phyloP scores from a whole-genome alignment of 2,113 vertebrate species.

The Merops nubicus region DNA sequence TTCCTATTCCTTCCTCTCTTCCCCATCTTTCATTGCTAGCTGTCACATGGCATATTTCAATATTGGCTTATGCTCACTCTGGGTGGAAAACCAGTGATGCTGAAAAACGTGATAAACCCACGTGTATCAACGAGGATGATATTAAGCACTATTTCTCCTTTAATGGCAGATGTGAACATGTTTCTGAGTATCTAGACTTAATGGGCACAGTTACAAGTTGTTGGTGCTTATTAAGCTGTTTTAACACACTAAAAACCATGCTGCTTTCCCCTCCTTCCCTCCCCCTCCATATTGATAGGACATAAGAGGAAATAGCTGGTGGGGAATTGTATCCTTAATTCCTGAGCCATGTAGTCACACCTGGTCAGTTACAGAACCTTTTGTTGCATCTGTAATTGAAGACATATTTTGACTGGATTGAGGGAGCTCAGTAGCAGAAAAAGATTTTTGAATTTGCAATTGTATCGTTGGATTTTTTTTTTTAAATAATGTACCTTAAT shows the following conservation, averaged over 20 bases:
- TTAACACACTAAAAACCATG: background rate
- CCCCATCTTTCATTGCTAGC: background rate
- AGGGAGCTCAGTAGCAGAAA: constrained; percentile 1
- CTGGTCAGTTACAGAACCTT: background rate
- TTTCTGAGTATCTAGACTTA: background rate
- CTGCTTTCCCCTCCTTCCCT: no score
- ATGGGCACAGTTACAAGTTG: background rate
- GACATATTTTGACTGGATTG: background rate
- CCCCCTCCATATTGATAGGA: no score
- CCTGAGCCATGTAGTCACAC: background rate
- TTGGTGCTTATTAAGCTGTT: background rate
- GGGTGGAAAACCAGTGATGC: background rate
- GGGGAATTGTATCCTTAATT: background rate
- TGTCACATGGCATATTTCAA: background rate
- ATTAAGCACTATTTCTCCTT: background rate
- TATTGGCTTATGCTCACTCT: background rate
- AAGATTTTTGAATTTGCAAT: background rate
- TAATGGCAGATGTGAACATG: background rate
- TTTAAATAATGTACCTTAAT: background rate
- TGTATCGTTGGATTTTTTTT: background rate
- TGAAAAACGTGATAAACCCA: background rate
- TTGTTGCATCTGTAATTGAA: background rate
- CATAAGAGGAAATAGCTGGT: background rate
- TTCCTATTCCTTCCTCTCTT: background rate
- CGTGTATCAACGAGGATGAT: background rate